Evolutionary conservation across 2,797 vertebrate genomes (phyloP).

Genomic region (Esox lucius): DNA sequence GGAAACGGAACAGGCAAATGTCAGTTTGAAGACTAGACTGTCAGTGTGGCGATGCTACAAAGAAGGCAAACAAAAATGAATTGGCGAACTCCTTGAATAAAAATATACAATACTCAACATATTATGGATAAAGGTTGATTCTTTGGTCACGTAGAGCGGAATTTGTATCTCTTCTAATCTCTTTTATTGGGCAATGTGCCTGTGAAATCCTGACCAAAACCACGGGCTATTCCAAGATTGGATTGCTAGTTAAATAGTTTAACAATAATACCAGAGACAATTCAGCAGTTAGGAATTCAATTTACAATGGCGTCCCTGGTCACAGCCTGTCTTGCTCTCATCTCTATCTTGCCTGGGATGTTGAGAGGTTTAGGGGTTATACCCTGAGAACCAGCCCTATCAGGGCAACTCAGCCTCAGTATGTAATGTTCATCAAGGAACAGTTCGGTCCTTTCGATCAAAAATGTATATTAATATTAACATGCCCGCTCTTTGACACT

Average conservation of each 20-base stretch:
- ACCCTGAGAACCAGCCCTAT: conserved; percentile 16
- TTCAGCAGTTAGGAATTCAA: conserved; percentile 35
- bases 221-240: conserved; percentile 33
- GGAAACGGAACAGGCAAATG: neutral
- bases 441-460: neutral
- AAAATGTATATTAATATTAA: neutral
- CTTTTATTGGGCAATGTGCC: neutral
- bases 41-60: neutral
- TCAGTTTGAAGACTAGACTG: neutral
- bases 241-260: conserved; percentile 19
- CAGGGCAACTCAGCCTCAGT: conserved; percentile 16
- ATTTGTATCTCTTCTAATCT: too few species aligned
- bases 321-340: conserved; percentile 35
- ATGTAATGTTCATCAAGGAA: neutral
- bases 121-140: too few species aligned
- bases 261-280: conserved; percentile 24
- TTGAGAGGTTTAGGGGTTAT: neutral
- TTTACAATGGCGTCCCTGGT: conserved; percentile 26
- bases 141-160: too few species aligned
- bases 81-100: too few species aligned
- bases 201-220: conserved; percentile 19
- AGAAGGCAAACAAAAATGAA: neutral
- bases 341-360: conserved; percentile 1
- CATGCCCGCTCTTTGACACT: neutral
- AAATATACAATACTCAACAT: too few species aligned